phyloP scores from a whole-genome alignment of 2,888 invertebrate genomes.

The Caenorhabditis doughertyi region DNA sequence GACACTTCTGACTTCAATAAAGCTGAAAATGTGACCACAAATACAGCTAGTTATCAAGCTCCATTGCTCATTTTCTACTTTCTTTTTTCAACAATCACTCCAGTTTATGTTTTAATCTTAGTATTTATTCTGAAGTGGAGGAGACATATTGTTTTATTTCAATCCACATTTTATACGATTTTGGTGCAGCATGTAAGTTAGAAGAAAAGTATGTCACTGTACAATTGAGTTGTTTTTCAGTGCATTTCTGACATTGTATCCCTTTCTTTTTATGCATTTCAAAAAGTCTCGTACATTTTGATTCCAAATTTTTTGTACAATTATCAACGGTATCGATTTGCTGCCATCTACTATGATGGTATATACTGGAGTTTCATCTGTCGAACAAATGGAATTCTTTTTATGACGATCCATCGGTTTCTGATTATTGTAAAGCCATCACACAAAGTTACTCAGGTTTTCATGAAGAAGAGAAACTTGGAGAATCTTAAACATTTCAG shows the following conservation, averaged over 20 bases:
- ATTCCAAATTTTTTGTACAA: conserved; percentile 7
- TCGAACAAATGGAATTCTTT: conserved; percentile 15
- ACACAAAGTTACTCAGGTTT: background rate
- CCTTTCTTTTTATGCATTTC: background rate
- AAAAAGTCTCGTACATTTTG: background rate
- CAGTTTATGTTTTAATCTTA: background rate
- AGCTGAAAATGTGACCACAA: background rate
- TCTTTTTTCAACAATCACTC: background rate
- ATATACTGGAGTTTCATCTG: conserved; percentile 15
- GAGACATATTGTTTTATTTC: conserved; percentile 5
- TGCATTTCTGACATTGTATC: conserved; percentile 1
- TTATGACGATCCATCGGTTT: conserved; percentile 28
- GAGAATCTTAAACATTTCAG: conserved; percentile 7
- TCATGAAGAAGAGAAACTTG: background rate
- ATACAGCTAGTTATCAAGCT: conserved; percentile 4
- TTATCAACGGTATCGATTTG: background rate
- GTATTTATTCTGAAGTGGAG: conserved; percentile 8
- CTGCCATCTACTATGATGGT: conserved; percentile 4
- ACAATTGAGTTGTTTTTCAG: background rate
- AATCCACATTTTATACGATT: conserved; percentile 34
- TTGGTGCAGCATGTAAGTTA: conserved; percentile 43
- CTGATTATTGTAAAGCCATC: conserved; percentile 1
- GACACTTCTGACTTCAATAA: conserved; percentile 7
- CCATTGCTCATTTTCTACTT: conserved; percentile 4
- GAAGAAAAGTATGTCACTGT: background rate